Evolutionary conservation across 2,113 vertebrate species (phyloP), one percentile per base, ranked within the genome.

Genomic region (Elachura formosa): DNA sequence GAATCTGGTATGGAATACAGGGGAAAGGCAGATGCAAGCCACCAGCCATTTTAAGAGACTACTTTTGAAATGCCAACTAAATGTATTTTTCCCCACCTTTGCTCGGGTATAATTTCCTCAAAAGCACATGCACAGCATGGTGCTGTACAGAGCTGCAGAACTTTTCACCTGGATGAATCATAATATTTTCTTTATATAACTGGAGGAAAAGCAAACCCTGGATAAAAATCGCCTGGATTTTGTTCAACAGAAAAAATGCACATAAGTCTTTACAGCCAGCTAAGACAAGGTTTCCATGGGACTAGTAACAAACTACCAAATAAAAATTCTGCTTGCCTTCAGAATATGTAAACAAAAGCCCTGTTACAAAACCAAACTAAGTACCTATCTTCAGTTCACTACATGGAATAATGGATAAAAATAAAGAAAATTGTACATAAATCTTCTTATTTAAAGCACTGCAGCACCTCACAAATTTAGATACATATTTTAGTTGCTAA

Each of bases 111-210:
- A 48, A 33, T 79, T 93, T 69, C 85, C 89, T 69, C 90, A 95
- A 83, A 66, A 80, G 79, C 82, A n/a, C 19, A 56, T 41, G 36
- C 43, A 21, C 22, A 38, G 43, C 1, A 1, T 5, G 19, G 33
- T 16, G 34, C n/a, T 28, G 40, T 14, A 63, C 25, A n/a, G 40
- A 86, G 46, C 62, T 6, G 2, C 62, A 82, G 62, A 89, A 75
- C 67, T 88, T 67, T 79, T 83, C 88, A 93, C 94, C 90, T 83
- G 58, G 54, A 73, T 96, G 82, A 93, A 90, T 94, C 79, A 94
- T 11, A 45, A 46, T 48, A 58, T 87, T 94, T 91, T 85, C 92
- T 90, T 93, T 90, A 76, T 19, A 2, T 38, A 93, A 83, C 87
- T 58, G 63, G 41, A 91, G 69, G 78, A 83, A 90, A 93, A 91